Evolutionary conservation across 2,888 invertebrate genomes (phyloP).

Genomic region (Cheilosia grossa): DNA sequence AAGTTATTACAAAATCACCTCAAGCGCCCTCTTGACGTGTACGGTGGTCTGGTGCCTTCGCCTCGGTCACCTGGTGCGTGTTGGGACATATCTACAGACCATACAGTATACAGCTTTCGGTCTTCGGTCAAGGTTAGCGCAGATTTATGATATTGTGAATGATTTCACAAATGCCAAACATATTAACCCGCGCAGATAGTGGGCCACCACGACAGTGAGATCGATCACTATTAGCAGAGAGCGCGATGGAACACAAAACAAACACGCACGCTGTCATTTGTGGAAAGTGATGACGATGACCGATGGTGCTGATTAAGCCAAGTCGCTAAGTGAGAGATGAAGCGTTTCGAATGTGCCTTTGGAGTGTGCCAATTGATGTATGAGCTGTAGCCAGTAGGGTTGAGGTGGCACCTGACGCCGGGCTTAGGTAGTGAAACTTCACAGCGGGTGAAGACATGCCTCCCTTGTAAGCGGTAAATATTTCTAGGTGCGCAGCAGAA

Average conservation of each 20-base stretch:
- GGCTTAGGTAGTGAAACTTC: neutral
- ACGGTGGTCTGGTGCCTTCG: conserved; percentile 54
- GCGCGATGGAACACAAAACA: conserved; percentile 24
- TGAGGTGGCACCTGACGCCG: neutral
- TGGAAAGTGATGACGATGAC: conserved; percentile 62
- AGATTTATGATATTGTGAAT: conserved; percentile 64
- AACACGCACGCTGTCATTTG: conserved; percentile 52
- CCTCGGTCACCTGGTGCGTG: conserved; percentile 15
- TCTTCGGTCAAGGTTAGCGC: conserved; percentile 70
- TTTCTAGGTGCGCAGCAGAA: too few relatives aligned
- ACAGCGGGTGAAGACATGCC: neutral
- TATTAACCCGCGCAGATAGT: conserved; percentile 38
- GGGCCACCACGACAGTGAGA: conserved; percentile 69
- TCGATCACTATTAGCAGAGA: conserved; percentile 67
- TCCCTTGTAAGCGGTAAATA: too few relatives aligned
- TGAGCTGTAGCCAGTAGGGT: neutral
- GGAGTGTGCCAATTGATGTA: conserved; percentile 6
- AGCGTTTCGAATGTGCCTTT: neutral
- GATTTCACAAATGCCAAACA: conserved; percentile 43
- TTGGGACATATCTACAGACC: conserved; percentile 35
- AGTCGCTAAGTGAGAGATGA: conserved; percentile 33
- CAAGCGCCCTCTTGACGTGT: conserved; percentile 72
- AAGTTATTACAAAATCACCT: conserved; percentile 70
- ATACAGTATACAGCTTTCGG: conserved; percentile 42
- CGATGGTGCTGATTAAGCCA: conserved; percentile 52